Conservation (phyloP, 2,888 invertebrate species). For the Apamea monoglypha region DNA sequence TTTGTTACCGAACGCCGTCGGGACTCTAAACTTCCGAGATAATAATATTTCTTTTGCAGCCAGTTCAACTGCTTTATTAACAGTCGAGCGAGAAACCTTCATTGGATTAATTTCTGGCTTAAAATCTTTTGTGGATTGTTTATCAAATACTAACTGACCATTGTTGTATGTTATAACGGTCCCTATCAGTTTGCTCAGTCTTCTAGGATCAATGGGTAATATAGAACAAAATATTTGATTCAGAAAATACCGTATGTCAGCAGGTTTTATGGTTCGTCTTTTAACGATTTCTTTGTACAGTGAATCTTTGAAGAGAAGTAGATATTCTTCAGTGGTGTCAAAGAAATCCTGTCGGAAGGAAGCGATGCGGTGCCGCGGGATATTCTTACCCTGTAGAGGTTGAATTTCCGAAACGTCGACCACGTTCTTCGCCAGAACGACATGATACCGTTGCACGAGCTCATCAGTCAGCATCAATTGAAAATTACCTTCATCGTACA, state of each 20-base stretch:
- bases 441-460: constrained; percentile 44
- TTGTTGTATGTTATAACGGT: constrained; percentile 30
- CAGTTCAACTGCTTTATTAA: constrained; percentile 38
- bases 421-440: constrained; percentile 40
- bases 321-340: constrained; percentile 12
- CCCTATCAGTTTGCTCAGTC: constrained; percentile 45
- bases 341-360: constrained; percentile 46
- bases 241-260: not conserved
- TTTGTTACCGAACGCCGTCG: constrained; percentile 53
- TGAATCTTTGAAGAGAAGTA: constrained; percentile 33
- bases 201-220: constrained; percentile 11
- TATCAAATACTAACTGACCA: constrained; percentile 29
- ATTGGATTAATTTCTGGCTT: constrained; percentile 17
- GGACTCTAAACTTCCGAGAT: constrained; percentile 37
- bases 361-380: too few relatives aligned
- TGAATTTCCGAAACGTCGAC: constrained; percentile 1
- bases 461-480: constrained; percentile 39
- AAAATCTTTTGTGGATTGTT: not conserved
- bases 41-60: constrained; percentile 31
- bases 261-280: not conserved
- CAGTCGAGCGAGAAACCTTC: constrained; percentile 19
- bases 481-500: not conserved
- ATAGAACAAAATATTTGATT: too few relatives aligned
- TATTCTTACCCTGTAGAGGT: not conserved
- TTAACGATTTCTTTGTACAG: constrained; percentile 26